Evolutionary conservation across 2,888 invertebrate genomes (phyloP).

Genomic region (Agonopterix heracliana): DNA sequence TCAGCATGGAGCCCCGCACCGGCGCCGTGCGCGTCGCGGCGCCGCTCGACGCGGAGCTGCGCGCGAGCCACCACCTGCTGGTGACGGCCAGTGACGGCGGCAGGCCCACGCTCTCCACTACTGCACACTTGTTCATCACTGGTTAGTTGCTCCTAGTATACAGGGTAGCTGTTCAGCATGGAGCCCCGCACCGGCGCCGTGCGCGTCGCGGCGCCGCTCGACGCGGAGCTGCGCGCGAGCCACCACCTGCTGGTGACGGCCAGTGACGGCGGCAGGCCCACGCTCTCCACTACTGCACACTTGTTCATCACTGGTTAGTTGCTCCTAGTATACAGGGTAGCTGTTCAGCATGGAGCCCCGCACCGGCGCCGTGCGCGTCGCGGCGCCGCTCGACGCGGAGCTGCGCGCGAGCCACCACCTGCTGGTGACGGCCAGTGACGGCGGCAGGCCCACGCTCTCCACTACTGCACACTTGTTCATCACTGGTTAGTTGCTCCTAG

Average conservation of each 20-base stretch:
- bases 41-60: slow-evolving; percentile 87
- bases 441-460: slow-evolving; percentile 87
- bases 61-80: slow-evolving; percentile 84
- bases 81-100: slow-evolving; percentile 90
- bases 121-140: slow-evolving; percentile 88
- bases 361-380: slow-evolving; percentile 86
- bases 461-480: slow-evolving; percentile 91
- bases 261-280: slow-evolving; percentile 89
- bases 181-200: slow-evolving; percentile 86
- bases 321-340: slow-evolving; percentile 23
- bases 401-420: slow-evolving; percentile 83
- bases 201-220: slow-evolving; percentile 85
- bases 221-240: slow-evolving; percentile 83
- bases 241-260: slow-evolving; percentile 90
- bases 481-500: slow-evolving; percentile 63
- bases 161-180: slow-evolving; percentile 87
- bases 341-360: slow-evolving; percentile 86
- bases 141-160: slow-evolving; percentile 54
- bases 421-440: slow-evolving; percentile 87
- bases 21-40: slow-evolving; percentile 87
- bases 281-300: slow-evolving; percentile 86
- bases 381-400: slow-evolving; percentile 89
- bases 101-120: slow-evolving; percentile 86
- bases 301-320: slow-evolving; percentile 84
- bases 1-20: slow-evolving; percentile 84